Evolutionary conservation across 1,140 invertebrate genomes (phyloP).

Genomic region (Aricia agestis): DNA sequence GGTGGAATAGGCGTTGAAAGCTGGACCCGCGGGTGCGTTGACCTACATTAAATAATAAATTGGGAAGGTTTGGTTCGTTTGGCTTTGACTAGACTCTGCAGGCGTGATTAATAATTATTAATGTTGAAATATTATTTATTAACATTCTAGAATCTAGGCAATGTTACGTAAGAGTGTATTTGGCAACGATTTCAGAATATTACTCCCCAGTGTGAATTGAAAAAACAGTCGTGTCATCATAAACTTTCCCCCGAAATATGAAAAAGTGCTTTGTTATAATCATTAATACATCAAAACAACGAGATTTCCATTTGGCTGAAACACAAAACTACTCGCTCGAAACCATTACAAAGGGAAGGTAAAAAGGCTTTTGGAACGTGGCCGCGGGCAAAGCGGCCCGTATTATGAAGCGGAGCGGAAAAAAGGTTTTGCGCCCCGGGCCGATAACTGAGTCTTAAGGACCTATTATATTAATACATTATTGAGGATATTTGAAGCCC

Average conservation of each 20-base stretch:
- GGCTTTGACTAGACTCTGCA: too few relatives aligned
- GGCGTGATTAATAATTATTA: too few relatives aligned
- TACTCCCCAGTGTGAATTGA: background rate
- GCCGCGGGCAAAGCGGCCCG: background rate
- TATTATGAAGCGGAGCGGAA: background rate
- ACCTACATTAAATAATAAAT: too few relatives aligned
- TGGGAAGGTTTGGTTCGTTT: too few relatives aligned
- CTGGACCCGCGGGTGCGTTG: background rate
- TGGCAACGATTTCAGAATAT: too few relatives aligned
- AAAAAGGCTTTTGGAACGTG: conserved; percentile 1
- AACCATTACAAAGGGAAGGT: conserved; percentile 2
- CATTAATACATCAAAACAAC: conserved; percentile 3
- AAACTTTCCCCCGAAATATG: background rate
- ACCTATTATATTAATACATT: background rate
- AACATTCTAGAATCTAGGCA: too few relatives aligned
- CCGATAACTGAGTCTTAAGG: background rate
- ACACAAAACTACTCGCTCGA: conserved; percentile 2
- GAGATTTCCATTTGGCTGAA: background rate
- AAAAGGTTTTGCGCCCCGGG: background rate
- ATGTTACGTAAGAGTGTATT: too few relatives aligned
- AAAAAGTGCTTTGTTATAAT: background rate
- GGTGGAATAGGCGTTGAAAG: background rate
- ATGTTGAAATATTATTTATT: too few relatives aligned
- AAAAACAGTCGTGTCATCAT: background rate
- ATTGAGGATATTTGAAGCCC: background rate